Evolutionary conservation across 2,797 vertebrate genomes (phyloP).

Genomic region (Sebastes elongatus): DNA sequence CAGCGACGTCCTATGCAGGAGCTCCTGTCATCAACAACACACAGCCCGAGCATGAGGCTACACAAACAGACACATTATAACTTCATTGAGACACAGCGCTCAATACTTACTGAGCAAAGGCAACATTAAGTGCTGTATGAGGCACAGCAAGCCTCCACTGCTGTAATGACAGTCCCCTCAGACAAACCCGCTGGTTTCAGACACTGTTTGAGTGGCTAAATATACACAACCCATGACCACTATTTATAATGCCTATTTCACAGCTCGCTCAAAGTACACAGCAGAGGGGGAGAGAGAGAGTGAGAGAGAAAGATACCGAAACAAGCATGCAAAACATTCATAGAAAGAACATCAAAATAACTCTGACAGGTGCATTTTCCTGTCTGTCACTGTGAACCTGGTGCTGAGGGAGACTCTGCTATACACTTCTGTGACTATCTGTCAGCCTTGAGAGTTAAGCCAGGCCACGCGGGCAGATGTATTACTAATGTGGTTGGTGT

Average conservation of each 20-base stretch:
- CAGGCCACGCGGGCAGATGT: constrained; percentile 41
- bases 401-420: constrained; percentile 12
- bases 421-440: constrained; percentile 18
- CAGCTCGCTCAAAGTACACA: constrained; percentile 71
- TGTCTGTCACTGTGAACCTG: constrained; percentile 40
- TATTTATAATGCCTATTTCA: constrained; percentile 86
- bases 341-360: constrained; percentile 60
- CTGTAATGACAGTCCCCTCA: constrained; percentile 68
- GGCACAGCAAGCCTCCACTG: constrained; percentile 45
- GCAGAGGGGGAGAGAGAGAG: constrained; percentile 34
- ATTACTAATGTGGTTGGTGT: constrained; percentile 61
- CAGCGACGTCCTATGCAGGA: constrained; percentile 91
- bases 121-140: constrained; percentile 45
- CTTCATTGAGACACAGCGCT: neutral
- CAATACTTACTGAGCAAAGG: constrained; percentile 53
- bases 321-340: constrained; percentile 54
- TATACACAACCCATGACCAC: constrained; percentile 86
- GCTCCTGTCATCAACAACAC: constrained; percentile 84
- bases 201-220: constrained; percentile 82
- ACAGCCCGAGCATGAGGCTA: constrained; percentile 32
- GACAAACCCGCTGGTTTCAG: constrained; percentile 79
- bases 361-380: constrained; percentile 68
- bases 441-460: constrained; percentile 35
- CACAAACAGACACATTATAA: constrained; percentile 24
- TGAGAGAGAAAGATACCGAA: constrained; percentile 14